Base-by-base conservation (phyloP, 1,140 invertebrate genomes). In the Hyposmocoma kahamanoa region DNA sequence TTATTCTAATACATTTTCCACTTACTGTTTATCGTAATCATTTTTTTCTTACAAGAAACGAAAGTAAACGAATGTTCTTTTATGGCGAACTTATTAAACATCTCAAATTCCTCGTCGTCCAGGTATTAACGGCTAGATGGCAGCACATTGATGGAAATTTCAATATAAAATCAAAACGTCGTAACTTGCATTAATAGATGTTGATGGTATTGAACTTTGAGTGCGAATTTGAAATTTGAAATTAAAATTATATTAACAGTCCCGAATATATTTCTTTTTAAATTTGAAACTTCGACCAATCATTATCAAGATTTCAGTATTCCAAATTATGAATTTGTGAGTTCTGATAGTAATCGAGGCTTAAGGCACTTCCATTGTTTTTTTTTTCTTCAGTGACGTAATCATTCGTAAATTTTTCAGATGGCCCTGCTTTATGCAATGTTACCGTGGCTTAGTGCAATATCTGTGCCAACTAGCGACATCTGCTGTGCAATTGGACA, bases 371-470 rank as follows among this genome's bases (percentile, higher is more conserved):
- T n/a, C n/a, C n/a, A n/a, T n/a, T n/a, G n/a, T n/a, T n/a, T n/a
- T n/a, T n/a, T n/a, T n/a, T n/a, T n/a, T n/a, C n/a, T n/a, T n/a
- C n/a, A n/a, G n/a, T n/a, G n/a, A n/a, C n/a, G n/a, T n/a, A n/a
- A n/a, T n/a, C n/a, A n/a, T n/a, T n/a, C n/a, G 24, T 39, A 19
- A 46, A 19, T 28, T 54, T 74, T 68, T 9, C 71, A 84, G 80
- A 46, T 85, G 82, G 82, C 82, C 78, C 8, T 74, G 74, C 42
- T 79, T 66, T 41, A 77, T 84, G 73, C 80, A 85, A 17, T 80
- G 72, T 38, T 82, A 78, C 42, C 72, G 77, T 39, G 54, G 62
- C 0, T 39, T 82, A 1, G 46, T 77, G 11, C 19, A 45, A n/a
- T 67, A 61, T 24, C 18, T 84, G 1, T 84, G 80, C 42, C 62